Evolutionary conservation across 2,888 invertebrate species (phyloP).

Genomic region (Athalia circularis): DNA sequence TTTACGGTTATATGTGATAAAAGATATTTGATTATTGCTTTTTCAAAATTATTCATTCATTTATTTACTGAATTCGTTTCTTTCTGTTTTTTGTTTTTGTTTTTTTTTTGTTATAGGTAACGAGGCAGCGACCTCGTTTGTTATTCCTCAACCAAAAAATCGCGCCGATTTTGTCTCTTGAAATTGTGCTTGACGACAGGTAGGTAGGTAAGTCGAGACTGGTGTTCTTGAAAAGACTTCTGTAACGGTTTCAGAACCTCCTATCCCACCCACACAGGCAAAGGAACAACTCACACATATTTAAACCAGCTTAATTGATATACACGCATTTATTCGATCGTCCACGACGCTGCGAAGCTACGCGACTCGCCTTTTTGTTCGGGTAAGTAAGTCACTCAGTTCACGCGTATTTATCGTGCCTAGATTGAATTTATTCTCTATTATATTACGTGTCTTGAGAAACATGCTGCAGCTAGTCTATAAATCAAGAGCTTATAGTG

Average conservation of each 20-base stretch:
- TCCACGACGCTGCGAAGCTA: conserved; percentile 3
- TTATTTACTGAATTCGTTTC: no score
- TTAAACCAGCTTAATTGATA: conserved; percentile 46
- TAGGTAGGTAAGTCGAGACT: conserved; percentile 65
- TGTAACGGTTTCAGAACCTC: conserved; percentile 69
- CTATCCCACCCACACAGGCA: conserved; percentile 52
- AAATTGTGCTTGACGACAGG: conserved; percentile 60
- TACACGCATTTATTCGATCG: conserved; percentile 30
- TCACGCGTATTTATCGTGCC: conserved; percentile 30
- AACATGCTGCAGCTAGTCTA: neutral
- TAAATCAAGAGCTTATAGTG: neutral
- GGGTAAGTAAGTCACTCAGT: conserved; percentile 34
- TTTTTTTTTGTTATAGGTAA: no score
- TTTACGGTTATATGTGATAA: no score
- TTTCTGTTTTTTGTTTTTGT: no score
- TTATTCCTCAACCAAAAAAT: neutral
- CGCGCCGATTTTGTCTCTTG: conserved; percentile 11
- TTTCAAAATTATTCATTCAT: no score
- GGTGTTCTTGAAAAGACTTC: conserved; percentile 63
- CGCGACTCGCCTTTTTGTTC: conserved; percentile 9
- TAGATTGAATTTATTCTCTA: conserved; percentile 12
- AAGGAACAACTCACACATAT: conserved; percentile 37
- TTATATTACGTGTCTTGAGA: neutral
- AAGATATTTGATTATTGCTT: no score
- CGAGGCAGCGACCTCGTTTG: neutral